Evolutionary conservation across 1,140 invertebrate genomes (phyloP), one percentile per base, ranked within the genome.

Genomic region (Meteorus sp.): DNA sequence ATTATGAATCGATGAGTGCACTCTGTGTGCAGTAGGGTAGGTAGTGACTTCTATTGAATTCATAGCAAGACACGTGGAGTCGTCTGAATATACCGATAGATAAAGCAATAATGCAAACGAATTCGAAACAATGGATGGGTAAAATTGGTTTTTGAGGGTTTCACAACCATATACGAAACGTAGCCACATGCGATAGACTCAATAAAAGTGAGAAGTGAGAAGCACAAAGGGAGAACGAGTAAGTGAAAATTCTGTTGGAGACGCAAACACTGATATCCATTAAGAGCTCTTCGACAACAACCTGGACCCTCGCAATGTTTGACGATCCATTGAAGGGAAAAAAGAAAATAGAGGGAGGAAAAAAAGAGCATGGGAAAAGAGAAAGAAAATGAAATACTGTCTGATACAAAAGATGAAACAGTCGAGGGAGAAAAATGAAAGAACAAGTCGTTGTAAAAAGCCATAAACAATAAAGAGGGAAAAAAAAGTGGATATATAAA

Each of bases 191-290:
- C 27, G 27, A 29, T 29, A 29, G 4, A n/a, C n/a, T n/a, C n/a
- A n/a, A 29, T 29, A 29, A 5, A 29, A 9, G 27, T 29, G 9
- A 5, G 27, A 4, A 29, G 27, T 29, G 9, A 9, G 27, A 29
- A 29, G 9, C 4, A 9, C 4, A 9, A 29, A 29, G 27, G 9
- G 27, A 4, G 4, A 5, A 5, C 4, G 27, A 29, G 4, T 29
- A 9, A 29, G 4, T 4, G 4, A 9, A 29, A 29, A 29, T 9
- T 57, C 43, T 62, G 51, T 44, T 53, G 8, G 54, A 37, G 63
- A 69, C 62, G 67, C 62, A 66, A 66, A 66, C 44, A 64, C 59
- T 59, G n/a, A 23, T 56, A 54, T 62, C 63, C 64, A 65, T 65
- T 66, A 62, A 66, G 60, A 55, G 48, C 20, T 23, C 22, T 11